Base-by-base conservation (phyloP, 2,113 vertebrate species). In the Catagonus wagneri region DNA sequence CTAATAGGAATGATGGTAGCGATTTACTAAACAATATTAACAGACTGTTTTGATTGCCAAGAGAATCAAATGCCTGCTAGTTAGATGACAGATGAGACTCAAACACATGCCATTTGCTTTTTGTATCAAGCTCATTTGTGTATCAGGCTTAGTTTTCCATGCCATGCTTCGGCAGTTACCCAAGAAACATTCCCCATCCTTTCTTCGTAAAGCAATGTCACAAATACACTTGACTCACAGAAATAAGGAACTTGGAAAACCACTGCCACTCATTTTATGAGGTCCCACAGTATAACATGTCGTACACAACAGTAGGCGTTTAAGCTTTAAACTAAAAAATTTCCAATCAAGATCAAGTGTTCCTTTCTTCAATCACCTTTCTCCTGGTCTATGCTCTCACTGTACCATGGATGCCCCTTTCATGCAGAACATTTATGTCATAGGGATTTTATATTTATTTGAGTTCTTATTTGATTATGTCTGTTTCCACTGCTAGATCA, bases 401-500 rank as follows among this genome's bases (percentile, higher is more conserved):
- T 71, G 66, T 27, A 50, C 44, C 10, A 6, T 19, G 13, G 13
- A 76, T 4, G 15, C 13, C 32, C 9, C 39, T 74, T 44, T 39
- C 66, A 36, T 27, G 16, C n/a, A 50, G 50, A 95, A 54, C 15
- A 74, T 19, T 61, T 58, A 72, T 44, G 56, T 27, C 44, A 17
- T 4, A 23, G 19, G 22, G 32, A 68, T 29, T 93, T 74, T 36
- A 32, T 39, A 89, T 61, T 87, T 78, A 52, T 39, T 60, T 68
- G 66, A 74, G 32, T 60, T 68, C 56, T 74, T 39, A 44, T 65
- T 69, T 89, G 79, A 36, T 84, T 52, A 10, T 39, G 14, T 78
- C 60, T 93, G 34, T 92, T 90, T 94, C 34, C 14, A 29, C 66
- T 93, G 39, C 23, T 76, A 60, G 65, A 52, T 56, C 90, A 50